These are phyloP conservation scores for Ptychoptera albimana DNA, from an alignment of 2,888 invertebrate species.

Conservation along the genomic window DNA sequence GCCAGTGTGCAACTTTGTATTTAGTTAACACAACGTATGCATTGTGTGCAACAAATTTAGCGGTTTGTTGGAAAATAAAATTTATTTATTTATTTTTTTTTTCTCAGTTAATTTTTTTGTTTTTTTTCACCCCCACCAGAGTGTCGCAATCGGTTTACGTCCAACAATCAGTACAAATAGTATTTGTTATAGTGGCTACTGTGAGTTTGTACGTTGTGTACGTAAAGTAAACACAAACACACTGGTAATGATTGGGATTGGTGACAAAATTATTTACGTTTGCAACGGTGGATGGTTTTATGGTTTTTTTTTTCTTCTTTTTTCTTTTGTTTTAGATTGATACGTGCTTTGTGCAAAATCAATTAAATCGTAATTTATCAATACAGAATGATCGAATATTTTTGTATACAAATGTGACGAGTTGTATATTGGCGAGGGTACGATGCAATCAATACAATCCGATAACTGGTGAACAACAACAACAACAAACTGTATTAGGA, in stretches of 20 bases:
- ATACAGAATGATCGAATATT: constrained; percentile 13
- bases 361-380: constrained; percentile 13
- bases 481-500: constrained; percentile 10
- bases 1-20: constrained; percentile 37
- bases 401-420: constrained; percentile 45
- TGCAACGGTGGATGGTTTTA: background rate
- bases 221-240: constrained; percentile 38
- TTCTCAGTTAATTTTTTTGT: constrained; percentile 7
- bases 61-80: constrained; percentile 20
- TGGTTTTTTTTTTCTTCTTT: background rate
- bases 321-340: constrained; percentile 13
- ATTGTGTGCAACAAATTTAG: constrained; percentile 33
- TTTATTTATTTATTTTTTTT: constrained; percentile 2
- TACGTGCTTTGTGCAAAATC: constrained; percentile 14
- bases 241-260: constrained; percentile 28
- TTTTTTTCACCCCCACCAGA: no score
- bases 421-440: constrained; percentile 45
- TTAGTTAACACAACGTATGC: constrained; percentile 36
- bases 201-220: constrained; percentile 42
- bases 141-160: constrained; percentile 12
- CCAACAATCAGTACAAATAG: constrained; percentile 19
- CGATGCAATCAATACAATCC: constrained; percentile 46
- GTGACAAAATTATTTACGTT: background rate
- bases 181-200: constrained; percentile 40
- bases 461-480: constrained; percentile 45